Base-by-base conservation (phyloP, 2,113 vertebrate genomes). In the Saccopteryx bilineata region DNA sequence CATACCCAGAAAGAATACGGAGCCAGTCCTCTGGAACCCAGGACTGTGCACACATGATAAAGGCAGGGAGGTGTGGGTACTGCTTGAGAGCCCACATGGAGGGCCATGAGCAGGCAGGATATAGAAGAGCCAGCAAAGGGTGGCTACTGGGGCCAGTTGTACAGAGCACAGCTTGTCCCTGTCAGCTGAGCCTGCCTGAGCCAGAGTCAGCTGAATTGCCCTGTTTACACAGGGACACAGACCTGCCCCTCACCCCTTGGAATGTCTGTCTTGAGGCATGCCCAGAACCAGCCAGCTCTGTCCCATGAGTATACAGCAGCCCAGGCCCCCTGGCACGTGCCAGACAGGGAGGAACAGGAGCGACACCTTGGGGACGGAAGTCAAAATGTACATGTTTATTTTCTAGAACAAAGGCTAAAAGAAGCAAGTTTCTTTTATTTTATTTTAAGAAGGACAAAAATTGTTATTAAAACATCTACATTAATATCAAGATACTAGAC, bases 401-500 rank as follows among this genome's bases (percentile, higher is more conserved):
- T 98, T 98, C 98, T 98, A 98, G 98, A 98, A 98, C 97, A 98
- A 98, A 98, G 97, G 98, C 98, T 98, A 98, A 98, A 98, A 98
- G 97, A 98, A 98, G 97, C 98, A 98, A 98, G 97, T 98, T 98
- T 98, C 96, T 89, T 95, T 97, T 90, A 66, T 96, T 98, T 98
- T 98, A 97, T 98, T 98, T 98, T 97, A 97, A 97, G 97, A 98
- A 98, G 98, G 98, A 98, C 98, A 98, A 98, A 98, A 99, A 98
- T 97, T 97, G 95, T 98, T 98, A 98, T 98, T 98, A 98, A 98
- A 98, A 98, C 98, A 97, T 98, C 98, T 99, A 98, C 98, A 97
- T 98, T 98, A 98, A 98, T 98, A 98, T 98, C 98, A 96, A 98
- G 98, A 98, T 98, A 98, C 98, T 98, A 98, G 98, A 98, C 97